phyloP scores from a whole-genome alignment of 2,888 invertebrate species.

The Cataglyphis livida region DNA sequence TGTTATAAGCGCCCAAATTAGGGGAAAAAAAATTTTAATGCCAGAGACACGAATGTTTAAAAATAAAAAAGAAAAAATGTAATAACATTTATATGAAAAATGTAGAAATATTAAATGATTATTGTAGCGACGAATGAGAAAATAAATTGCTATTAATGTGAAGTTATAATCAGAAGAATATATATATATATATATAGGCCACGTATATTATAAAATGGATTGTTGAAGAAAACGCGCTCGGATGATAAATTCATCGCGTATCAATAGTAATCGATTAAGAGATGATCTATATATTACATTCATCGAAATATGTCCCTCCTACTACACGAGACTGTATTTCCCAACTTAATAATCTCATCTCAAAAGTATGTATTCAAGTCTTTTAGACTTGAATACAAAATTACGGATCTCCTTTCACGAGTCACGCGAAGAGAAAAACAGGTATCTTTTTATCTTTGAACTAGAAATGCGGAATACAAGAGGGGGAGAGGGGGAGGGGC shows the following conservation, averaged over 20 bases:
- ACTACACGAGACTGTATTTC: background rate
- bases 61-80: background rate
- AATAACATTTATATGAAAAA: background rate
- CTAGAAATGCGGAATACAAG: background rate
- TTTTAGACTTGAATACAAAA: background rate
- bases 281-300: slow-evolving; percentile 22
- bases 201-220: background rate
- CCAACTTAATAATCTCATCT: background rate
- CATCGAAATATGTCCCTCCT: background rate
- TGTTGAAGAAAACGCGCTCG: slow-evolving; percentile 16
- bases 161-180: background rate
- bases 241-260: slow-evolving; percentile 6
- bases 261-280: background rate
- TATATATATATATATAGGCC: background rate
- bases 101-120: background rate
- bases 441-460: background rate
- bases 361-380: background rate
- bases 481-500: background rate
- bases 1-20: background rate
- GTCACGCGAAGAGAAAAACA: background rate
- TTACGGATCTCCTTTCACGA: background rate
- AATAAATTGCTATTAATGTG: background rate
- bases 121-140: background rate
- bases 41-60: background rate
- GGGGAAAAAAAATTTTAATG: background rate